These are phyloP conservation scores for Salpingus planirostris DNA, from an alignment of 2,888 invertebrate genomes.

Conservation along the genomic window DNA sequence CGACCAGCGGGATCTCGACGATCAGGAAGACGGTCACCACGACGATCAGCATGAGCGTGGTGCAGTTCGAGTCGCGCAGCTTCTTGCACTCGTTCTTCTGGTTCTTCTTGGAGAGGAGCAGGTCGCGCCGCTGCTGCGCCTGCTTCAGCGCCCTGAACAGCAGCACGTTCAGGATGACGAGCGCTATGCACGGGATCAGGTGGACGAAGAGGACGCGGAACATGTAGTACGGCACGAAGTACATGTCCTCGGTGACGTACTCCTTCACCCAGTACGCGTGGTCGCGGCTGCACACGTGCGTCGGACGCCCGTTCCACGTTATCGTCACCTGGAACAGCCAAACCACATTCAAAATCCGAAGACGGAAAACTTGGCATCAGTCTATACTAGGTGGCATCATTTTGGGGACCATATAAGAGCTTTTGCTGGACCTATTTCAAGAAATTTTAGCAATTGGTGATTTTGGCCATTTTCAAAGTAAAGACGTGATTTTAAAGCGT, in stretches of 20 bases:
- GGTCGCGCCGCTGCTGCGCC: slow-evolving; percentile 53
- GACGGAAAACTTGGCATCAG: no score
- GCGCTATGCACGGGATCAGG: slow-evolving; percentile 76
- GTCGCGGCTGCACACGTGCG: slow-evolving; percentile 55
- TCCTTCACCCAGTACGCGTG: slow-evolving; percentile 63
- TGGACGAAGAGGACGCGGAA: slow-evolving; percentile 90
- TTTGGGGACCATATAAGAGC: no score
- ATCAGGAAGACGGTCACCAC: slow-evolving; percentile 77
- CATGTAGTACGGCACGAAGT: slow-evolving; percentile 73
- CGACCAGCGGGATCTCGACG: slow-evolving; percentile 76
- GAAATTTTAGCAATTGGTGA: no score
- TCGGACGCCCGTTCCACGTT: slow-evolving; percentile 60
- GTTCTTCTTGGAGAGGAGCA: slow-evolving; percentile 36
- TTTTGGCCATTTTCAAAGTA: no score
- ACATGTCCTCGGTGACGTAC: slow-evolving; percentile 60
- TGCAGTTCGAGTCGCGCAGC: slow-evolving; percentile 72
- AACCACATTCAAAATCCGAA: no score
- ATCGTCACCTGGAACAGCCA: slow-evolving; percentile 52
- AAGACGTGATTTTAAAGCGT: no score
- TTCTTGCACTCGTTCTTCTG: slow-evolving; percentile 70
- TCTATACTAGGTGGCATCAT: no score
- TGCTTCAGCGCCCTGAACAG: slow-evolving; percentile 78
- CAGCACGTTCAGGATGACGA: slow-evolving; percentile 81
- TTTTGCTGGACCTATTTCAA: no score
- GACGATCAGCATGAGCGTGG: slow-evolving; percentile 79